phyloP scores from a whole-genome alignment of 2,888 invertebrate species.

The Chymomyza fuscimana region DNA sequence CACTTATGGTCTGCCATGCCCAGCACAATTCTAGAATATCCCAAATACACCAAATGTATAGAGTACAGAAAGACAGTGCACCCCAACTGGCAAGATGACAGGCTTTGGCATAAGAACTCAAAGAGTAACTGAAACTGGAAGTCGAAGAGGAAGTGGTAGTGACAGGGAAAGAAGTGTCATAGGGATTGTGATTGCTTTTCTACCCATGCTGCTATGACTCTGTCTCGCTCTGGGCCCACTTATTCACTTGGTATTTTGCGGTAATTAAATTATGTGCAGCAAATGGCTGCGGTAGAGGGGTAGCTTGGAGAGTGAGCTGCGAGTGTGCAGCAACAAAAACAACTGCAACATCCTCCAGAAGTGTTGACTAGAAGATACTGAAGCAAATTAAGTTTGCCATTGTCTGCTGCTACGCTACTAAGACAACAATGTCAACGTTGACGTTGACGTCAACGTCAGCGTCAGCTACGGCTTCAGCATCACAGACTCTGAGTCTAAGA shows the following conservation, averaged over 20 bases:
- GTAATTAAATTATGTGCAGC: slow-evolving; percentile 63
- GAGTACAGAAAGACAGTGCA: too few species aligned
- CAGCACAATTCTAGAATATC: too few species aligned
- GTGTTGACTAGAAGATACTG: slow-evolving; percentile 22
- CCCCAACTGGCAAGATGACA: background rate
- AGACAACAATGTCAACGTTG: background rate
- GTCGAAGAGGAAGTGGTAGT: background rate
- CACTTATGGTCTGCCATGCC: too few species aligned
- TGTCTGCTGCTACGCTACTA: slow-evolving; percentile 3
- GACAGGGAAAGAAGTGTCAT: background rate
- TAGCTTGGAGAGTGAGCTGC: background rate
- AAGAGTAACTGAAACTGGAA: slow-evolving; percentile 5
- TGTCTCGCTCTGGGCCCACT: background rate
- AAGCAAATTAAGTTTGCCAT: slow-evolving; percentile 37
- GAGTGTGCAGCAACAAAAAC: background rate
- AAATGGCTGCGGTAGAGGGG: slow-evolving; percentile 26
- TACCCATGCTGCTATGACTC: background rate
- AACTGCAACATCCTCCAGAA: background rate
- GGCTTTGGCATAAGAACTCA: background rate
- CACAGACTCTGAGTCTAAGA: background rate
- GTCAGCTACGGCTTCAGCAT: background rate
- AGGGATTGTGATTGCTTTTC: background rate
- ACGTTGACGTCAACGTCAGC: background rate
- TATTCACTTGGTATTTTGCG: slow-evolving; percentile 50
- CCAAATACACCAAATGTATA: too few species aligned